Evolutionary conservation across 2,888 invertebrate species (phyloP), one percentile per base, ranked within the genome.

Genomic region (Leptopilina syphax): DNA sequence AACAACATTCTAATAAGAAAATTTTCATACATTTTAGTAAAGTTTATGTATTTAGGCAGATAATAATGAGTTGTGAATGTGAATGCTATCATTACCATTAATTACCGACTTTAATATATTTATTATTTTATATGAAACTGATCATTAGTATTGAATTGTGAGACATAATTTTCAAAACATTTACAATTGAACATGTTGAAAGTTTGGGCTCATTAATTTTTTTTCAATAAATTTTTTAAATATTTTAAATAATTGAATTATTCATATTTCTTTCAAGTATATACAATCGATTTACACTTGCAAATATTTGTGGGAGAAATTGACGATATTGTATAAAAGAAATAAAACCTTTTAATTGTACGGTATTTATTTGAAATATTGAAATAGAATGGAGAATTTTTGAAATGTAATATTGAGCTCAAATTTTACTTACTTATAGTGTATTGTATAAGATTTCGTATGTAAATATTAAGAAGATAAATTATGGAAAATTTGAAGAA

Each of bases 31-130:
- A 54, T 34, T 57, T 73, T 57, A 34, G 34, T 73, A n/a, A 9
- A 8, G 27, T 73, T 34, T 13, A 8, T 8, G n/a, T 73, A n/a
- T 73, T 18, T 9, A 57, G n/a, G 13, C 27, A 34, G 10, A 34
- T 57, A 73, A n/a, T 70, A 73, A n/a, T 70, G 54, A 54, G n/a
- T 73, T n/a, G 41, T 73, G 34, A n/a, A 54, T 73, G 73, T 73
- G 63, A 24, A n/a, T 63, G 24, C 63, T 63, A 24, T 63, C n/a
- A 63, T 63, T 60, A 60, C 12, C 44, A 44, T 57, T 7, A n/a
- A 60, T 60, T n/a, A 60, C 24, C 63, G 24, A n/a, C 63, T 24
- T 60, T 24, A 63, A 63, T 63, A 18, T 63, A 63, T 63, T 50
- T 9, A 50, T 50, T 50, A 50, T 50, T 9, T 24, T 63, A 24